Evolutionary conservation across 2,888 invertebrate genomes (phyloP), one percentile per base, ranked within the genome.

Genomic region (Tinea pellionella): DNA sequence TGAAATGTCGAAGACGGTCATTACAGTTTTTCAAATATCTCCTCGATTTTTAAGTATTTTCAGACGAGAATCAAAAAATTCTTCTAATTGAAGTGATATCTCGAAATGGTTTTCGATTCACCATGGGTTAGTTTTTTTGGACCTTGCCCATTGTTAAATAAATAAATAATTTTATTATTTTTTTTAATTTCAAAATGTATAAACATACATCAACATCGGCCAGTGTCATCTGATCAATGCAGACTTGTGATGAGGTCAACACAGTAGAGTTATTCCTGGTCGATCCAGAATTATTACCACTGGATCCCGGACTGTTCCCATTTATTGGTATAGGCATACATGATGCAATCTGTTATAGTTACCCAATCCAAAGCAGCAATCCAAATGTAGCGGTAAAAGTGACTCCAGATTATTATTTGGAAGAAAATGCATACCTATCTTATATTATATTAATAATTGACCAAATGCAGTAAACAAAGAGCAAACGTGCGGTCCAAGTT

Each of bases 191-290:
- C n/a, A n/a, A n/a, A n/a, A n/a, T n/a, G n/a, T n/a, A n/a, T n/a
- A n/a, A 15, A 8, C 47, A 2, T 91, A 93, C 92, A 90, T 93
- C 92, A 75, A 92, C 92, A 77, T 93, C 92, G 63, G 89, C 87
- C 68, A 90, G 90, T 73, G 90, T 89, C 91, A 92, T 92, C 89
- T 92, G 91, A 78, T 92, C 92, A 82, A 93, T 91, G 92, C 93
- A 93, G 87, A 93, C 92, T 90, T 93, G 93, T 74, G 91, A 90
- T 65, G 89, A 82, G 59, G 79, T 74, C 65, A 90, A 87, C 67
- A 89, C 90, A 57, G 89, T 79, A 64, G 81, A 59, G n/a, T 75
- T 64, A 80, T 78, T 72, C 79, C 80, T 62, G 87, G 80, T 64
- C 67, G 66, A 61, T 65, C 60, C 64, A 84, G 82, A 61, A 80